Evolutionary conservation across 1,140 invertebrate species (phyloP).

Genomic region (Bombus pyrosoma): DNA sequence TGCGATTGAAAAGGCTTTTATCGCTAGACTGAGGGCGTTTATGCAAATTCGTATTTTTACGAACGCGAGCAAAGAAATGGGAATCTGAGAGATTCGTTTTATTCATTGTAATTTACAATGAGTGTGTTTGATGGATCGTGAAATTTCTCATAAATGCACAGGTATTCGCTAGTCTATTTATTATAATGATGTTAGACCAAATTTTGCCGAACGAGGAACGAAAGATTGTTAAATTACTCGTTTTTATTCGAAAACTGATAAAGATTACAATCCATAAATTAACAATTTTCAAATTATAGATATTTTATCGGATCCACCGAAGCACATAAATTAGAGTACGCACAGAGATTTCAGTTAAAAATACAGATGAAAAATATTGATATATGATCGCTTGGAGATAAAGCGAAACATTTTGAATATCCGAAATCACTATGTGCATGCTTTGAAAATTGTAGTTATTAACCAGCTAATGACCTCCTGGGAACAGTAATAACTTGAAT

Average conservation of each 20-base stretch:
- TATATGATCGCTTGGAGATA: background rate
- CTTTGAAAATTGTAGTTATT: background rate
- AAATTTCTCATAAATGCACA: too few species aligned
- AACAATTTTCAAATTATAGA: background rate
- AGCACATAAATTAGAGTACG: background rate
- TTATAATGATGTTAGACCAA: too few species aligned
- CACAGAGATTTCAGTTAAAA: background rate
- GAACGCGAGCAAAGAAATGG: too few species aligned
- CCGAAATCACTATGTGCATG: background rate
- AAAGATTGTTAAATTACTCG: background rate
- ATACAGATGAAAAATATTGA: background rate
- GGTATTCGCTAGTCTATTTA: too few species aligned
- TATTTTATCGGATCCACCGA: background rate
- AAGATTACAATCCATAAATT: background rate
- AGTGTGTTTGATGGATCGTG: too few species aligned
- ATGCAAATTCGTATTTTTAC: too few species aligned
- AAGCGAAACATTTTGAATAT: background rate
- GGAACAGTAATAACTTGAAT: background rate
- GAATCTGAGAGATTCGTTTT: too few species aligned
- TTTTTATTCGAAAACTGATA: background rate
- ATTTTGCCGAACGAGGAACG: background rate
- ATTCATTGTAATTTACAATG: too few species aligned
- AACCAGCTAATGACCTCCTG: background rate
- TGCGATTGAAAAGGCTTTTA: too few species aligned
- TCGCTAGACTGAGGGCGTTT: too few species aligned